These are phyloP conservation scores for Campodea augens DNA, from an alignment of 1,140 invertebrate genomes.

Conservation along the genomic window DNA sequence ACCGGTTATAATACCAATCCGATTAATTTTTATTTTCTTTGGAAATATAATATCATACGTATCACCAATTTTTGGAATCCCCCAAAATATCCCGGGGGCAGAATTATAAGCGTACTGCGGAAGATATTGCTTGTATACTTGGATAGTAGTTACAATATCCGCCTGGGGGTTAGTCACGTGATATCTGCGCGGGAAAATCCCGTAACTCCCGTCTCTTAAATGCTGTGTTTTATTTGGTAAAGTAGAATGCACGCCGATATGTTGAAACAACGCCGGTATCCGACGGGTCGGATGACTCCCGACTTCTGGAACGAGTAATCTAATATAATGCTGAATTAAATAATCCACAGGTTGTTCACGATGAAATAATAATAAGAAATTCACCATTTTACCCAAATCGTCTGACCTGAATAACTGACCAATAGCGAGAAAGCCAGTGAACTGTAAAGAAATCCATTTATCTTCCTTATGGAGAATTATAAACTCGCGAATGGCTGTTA, in stretches of 20 bases:
- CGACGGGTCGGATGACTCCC: constrained; percentile 12
- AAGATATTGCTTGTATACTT: constrained; percentile 12
- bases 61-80: constrained; percentile 12
- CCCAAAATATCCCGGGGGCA: constrained; percentile 15
- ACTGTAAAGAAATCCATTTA: constrained; percentile 21
- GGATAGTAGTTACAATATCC: constrained; percentile 13
- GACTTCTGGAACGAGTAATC: constrained; percentile 13
- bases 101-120: constrained; percentile 13
- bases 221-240: constrained; percentile 14
- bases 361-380: constrained; percentile 19
- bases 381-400: constrained; percentile 17
- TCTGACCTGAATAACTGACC: constrained; percentile 21
- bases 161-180: constrained; percentile 11
- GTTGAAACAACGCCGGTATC: constrained; percentile 21
- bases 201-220: constrained; percentile 12
- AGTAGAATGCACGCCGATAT: constrained; percentile 20
- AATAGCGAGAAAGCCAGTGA: constrained; percentile 22
- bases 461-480: constrained; percentile 12
- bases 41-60: constrained; percentile 13
- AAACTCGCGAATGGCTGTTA: constrained; percentile 18
- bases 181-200: constrained; percentile 1
- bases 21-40: constrained; percentile 8
- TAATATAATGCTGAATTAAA: constrained; percentile 17
- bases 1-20: constrained; percentile 12
- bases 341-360: constrained; percentile 22